Base-by-base conservation (phyloP, 53 echinoderm and acorn worm genomes). In the Temnopleurus reevesii region DNA sequence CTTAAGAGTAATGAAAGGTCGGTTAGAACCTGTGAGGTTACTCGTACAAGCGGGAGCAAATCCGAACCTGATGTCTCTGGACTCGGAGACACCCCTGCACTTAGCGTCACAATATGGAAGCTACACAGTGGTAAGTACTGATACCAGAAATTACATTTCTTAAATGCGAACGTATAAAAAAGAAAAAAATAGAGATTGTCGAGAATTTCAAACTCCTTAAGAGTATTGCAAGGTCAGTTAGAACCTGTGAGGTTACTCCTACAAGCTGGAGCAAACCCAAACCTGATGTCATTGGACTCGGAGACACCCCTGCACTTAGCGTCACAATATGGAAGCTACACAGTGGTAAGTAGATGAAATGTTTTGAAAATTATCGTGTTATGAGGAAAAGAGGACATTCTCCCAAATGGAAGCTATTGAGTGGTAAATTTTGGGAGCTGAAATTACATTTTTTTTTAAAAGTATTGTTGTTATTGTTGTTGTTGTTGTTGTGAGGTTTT, bases 311-410 rank as follows among this genome's bases (percentile, higher is more conserved):
- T 98, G 5, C 98, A 98, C 81, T 92, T 95, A 35, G 96, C 98
- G 36, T 90, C 94, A 29, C 98, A 98, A 76, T 92, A 98, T 91
- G 96, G 98, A 5, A 96, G 96, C 80, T 94, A 91, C 46, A 76
- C 77, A 56, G 98, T 98, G 92, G 98, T 98, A 93, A 81, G 98
- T 93, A n/a, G n/a, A n/a, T n/a, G n/a, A n/a, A n/a, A n/a, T n/a
- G n/a, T n/a, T n/a, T n/a, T n/a, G n/a, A n/a, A n/a, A n/a, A n/a
- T n/a, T n/a, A n/a, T n/a, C n/a, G n/a, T n/a, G n/a, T n/a, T n/a
- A n/a, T n/a, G n/a, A n/a, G n/a, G n/a, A n/a, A n/a, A n/a, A n/a
- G n/a, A n/a, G n/a, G n/a, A n/a, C n/a, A n/a, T n/a, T n/a, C n/a
- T n/a, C n/a, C n/a, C n/a, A n/a, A n/a, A n/a, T n/a, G n/a, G n/a